These are phyloP conservation scores for Unio pictorum DNA, from an alignment of 2,888 invertebrate genomes.

Conservation along the genomic window DNA sequence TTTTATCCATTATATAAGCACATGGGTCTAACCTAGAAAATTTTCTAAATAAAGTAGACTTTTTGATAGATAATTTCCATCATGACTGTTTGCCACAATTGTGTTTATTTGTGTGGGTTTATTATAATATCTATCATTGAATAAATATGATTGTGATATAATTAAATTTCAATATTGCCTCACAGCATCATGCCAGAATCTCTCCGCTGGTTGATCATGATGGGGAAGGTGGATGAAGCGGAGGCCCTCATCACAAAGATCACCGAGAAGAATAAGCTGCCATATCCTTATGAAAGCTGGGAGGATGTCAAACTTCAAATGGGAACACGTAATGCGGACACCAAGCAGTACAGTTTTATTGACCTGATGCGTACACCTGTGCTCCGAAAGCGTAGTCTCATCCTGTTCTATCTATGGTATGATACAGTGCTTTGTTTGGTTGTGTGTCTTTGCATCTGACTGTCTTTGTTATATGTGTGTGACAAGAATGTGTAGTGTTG, in stretches of 20 bases:
- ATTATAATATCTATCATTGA: too few relatives aligned
- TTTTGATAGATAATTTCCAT: too few relatives aligned
- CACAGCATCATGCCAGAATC: conserved; percentile 64
- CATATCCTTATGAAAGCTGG: conserved; percentile 42
- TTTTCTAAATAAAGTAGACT: too few relatives aligned
- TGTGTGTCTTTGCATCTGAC: too few relatives aligned
- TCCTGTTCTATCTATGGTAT: conserved; percentile 67
- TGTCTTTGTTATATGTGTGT: too few relatives aligned
- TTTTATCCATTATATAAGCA: too few relatives aligned
- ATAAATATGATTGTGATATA: too few relatives aligned
- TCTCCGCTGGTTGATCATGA: conserved; percentile 61
- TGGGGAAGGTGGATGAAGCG: conserved; percentile 43
- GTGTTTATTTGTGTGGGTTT: too few relatives aligned
- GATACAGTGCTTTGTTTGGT: conserved; percentile 7
- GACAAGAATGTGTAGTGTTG: too few relatives aligned
- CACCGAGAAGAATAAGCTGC: conserved; percentile 47
- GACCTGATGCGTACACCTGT: conserved; percentile 59
- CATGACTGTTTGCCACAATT: neutral
- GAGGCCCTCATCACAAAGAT: conserved; percentile 44
- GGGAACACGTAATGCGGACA: conserved; percentile 15
- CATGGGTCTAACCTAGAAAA: too few relatives aligned
- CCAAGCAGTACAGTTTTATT: conserved; percentile 42
- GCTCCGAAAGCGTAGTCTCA: conserved; percentile 58
- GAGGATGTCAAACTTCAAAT: conserved; percentile 36
- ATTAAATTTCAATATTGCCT: conserved; percentile 1